Evolutionary conservation across 2,797 vertebrate species (phyloP), one percentile per base, ranked within the genome.

Genomic region (Buceros bicornis): DNA sequence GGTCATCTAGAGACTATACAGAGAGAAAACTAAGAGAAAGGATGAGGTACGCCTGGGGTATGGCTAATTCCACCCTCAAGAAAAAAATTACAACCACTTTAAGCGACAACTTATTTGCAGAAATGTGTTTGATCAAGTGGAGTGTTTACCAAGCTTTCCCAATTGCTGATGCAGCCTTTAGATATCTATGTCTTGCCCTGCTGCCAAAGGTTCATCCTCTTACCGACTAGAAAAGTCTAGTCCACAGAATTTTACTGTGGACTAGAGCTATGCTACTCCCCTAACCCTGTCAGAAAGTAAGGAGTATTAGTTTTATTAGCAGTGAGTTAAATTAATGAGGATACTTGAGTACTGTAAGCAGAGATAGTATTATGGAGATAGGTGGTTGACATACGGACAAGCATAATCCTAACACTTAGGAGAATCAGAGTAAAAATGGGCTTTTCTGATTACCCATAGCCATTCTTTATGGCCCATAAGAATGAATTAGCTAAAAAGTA

Each of bases 401-500:
- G 65, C 61, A 90, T 65, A 96, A 94, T 62, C 42, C 40, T 50
- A 66, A 86, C 42, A 65, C 76, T 70, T 51, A 51, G 20, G 93
- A 89, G 74, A 93, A 86, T 22, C 47, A 61, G 35, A 94, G 54
- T 65, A 78, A 94, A 96, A 93, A 89, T 56, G 15, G 47, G 18
- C 24, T 86, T 94, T 94, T 89, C 73, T 71, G 83, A 90, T 95
- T 86, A 89, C 71, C 31, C 60, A 89, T 13, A 88, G 73, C 43
- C 66, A 93, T 85, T 95, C 45, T 66, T 86, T 67, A 87, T 60
- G 51, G 87, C 79, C 90, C 51, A 93, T 93, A 90, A 95, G 76
- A 95, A 91, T 70, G 95, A 95, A 95, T 69, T 97, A 82, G 67
- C 56, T 88, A 58, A 89, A 80, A 95, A 92, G 78, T 78, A 95